Evolutionary conservation across 2,888 invertebrate species (phyloP).

Genomic region (Unio pictorum): DNA sequence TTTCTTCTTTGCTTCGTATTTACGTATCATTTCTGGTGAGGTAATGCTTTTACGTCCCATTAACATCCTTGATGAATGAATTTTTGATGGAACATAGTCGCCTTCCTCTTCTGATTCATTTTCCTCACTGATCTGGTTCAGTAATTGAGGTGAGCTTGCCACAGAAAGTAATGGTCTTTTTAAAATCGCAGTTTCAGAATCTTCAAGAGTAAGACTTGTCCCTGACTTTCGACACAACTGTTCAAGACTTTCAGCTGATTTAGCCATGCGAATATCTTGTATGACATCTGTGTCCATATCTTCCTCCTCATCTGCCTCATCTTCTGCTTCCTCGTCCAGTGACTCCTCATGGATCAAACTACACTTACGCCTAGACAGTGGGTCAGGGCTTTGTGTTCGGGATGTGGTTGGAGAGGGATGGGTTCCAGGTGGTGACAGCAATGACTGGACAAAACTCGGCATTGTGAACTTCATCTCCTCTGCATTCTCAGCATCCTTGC

Average conservation of each 20-base stretch:
- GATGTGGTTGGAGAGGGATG: constrained; percentile 52
- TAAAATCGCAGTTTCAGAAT: constrained; percentile 51
- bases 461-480: constrained; percentile 34
- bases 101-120: constrained; percentile 73
- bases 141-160: constrained; percentile 74
- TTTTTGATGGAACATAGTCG: constrained; percentile 55
- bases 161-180: constrained; percentile 71
- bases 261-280: constrained; percentile 44
- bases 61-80: constrained; percentile 47
- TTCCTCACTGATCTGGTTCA: constrained; percentile 82
- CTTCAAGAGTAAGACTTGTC: constrained; percentile 22
- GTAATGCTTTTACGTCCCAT: constrained; percentile 51
- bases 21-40: constrained; percentile 70
- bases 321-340: constrained; percentile 80
- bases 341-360: constrained; percentile 95
- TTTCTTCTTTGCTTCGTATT: constrained; percentile 76
- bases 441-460: constrained; percentile 54
- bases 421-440: constrained; percentile 65
- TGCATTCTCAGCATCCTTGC: constrained; percentile 38
- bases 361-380: constrained; percentile 82
- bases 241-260: constrained; percentile 53
- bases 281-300: constrained; percentile 41
- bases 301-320: constrained; percentile 53
- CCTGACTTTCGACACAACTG: constrained; percentile 11
- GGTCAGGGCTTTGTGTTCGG: constrained; percentile 30